phyloP scores from a whole-genome alignment of 1,140 invertebrate species.

The Drosophila sulfurigaster region DNA sequence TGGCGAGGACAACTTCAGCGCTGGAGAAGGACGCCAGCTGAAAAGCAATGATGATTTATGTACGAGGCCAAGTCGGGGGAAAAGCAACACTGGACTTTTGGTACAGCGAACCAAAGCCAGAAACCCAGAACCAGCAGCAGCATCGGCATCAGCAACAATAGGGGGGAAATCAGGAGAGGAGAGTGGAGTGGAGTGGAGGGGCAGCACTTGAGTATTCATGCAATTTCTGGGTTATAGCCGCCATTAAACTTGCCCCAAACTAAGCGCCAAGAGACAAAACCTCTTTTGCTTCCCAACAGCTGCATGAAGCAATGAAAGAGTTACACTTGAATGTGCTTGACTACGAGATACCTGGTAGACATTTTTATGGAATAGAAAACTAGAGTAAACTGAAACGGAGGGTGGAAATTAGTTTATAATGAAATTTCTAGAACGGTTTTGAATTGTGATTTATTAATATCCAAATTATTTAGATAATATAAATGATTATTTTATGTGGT shows the following conservation, averaged over 20 bases:
- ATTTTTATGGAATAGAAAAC: background rate
- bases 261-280: conserved; percentile 45
- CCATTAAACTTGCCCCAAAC: conserved; percentile 78
- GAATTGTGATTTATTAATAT: too few species aligned
- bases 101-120: background rate
- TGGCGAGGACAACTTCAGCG: conserved; percentile 63
- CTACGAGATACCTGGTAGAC: background rate
- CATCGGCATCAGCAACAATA: background rate
- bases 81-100: conserved; percentile 49
- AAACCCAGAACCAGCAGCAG: background rate
- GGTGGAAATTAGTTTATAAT: too few species aligned
- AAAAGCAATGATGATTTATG: conserved; percentile 83
- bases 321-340: conserved; percentile 14
- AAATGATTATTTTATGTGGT: too few species aligned
- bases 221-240: conserved; percentile 79
- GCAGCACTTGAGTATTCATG: conserved; percentile 77
- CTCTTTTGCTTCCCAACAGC: background rate
- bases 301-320: background rate
- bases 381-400: background rate
- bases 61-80: conserved; percentile 64
- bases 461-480: too few species aligned
- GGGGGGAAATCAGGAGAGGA: background rate
- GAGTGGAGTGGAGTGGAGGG: background rate
- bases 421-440: too few species aligned
- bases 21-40: conserved; percentile 59